These are phyloP conservation scores for Machimus rusticus DNA, from an alignment of 2,888 invertebrate genomes.

Conservation along the genomic window DNA sequence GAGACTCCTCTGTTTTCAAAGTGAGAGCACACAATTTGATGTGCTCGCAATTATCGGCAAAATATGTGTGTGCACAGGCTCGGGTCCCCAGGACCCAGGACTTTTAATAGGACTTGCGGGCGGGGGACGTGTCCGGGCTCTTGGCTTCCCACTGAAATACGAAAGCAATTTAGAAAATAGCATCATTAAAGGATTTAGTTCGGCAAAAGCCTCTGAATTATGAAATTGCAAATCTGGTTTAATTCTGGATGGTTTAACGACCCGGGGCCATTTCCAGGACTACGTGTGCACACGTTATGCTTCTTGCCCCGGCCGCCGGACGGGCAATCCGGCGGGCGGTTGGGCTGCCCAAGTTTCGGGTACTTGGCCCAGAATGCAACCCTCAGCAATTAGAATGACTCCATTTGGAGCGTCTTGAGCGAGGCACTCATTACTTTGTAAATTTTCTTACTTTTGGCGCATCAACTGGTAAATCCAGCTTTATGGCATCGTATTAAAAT, in stretches of 20 bases:
- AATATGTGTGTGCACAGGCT: constrained; percentile 38
- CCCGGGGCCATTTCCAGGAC: constrained; percentile 14
- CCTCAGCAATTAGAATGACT: neutral
- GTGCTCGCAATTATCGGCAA: constrained; percentile 44
- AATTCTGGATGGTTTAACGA: constrained; percentile 47
- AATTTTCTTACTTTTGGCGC: neutral
- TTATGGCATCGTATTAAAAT: neutral
- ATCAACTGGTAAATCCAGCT: neutral
- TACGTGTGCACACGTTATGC: constrained; percentile 24
- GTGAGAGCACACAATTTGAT: constrained; percentile 39
- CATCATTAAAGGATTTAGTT: constrained; percentile 48
- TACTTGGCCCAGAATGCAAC: neutral
- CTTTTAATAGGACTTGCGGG: neutral
- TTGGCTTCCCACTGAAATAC: constrained; percentile 37
- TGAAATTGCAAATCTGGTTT: constrained; percentile 48
- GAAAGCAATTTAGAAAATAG: constrained; percentile 48
- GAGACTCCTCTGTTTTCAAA: constrained; percentile 24
- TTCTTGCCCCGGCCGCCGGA: neutral
- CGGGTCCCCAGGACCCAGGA: neutral
- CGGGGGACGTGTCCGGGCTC: constrained; percentile 1
- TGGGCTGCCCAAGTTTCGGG: neutral
- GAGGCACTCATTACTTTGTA: neutral
- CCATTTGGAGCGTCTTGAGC: neutral
- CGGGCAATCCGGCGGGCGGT: neutral
- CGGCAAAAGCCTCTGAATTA: constrained; percentile 47